These are phyloP conservation scores for Himalopsyche japonica DNA, from an alignment of 2,888 invertebrate species.

Conservation along the genomic window DNA sequence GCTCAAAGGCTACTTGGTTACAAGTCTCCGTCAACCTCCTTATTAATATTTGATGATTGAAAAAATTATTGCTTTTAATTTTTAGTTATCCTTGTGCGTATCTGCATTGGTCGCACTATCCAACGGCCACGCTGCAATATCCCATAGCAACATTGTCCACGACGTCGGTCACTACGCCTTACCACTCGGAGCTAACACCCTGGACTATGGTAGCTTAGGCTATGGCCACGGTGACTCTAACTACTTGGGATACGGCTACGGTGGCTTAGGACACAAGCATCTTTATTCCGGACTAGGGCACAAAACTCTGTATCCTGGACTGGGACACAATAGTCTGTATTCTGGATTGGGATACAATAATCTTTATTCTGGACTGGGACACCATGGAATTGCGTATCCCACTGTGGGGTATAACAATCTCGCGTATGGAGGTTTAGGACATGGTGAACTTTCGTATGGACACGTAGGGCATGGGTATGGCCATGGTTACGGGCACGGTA, in stretches of 20 bases:
- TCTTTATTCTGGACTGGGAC: constrained; percentile 2
- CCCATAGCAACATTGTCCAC: constrained; percentile 24
- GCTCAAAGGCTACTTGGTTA: too few relatives aligned
- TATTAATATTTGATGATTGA: too few relatives aligned
- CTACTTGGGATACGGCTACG: not conserved
- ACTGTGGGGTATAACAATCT: not conserved
- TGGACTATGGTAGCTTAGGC: constrained; percentile 5
- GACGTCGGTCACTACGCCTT: not conserved
- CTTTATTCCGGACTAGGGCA: not conserved
- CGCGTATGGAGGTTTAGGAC: constrained; percentile 13
- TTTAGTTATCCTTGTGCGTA: constrained; percentile 4
- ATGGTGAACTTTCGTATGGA: not conserved
- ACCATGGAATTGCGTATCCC: not conserved
- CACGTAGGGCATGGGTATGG: constrained; percentile 6
- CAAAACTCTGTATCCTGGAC: not conserved
- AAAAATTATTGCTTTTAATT: not conserved
- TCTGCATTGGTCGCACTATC: not conserved
- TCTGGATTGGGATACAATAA: not conserved
- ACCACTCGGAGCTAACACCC: not conserved
- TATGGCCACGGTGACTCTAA: not conserved
- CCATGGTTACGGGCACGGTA: not conserved
- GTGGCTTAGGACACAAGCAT: not conserved
- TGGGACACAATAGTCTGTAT: not conserved
- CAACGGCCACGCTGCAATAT: constrained; percentile 14
- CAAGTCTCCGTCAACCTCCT: too few relatives aligned